Conservation (phyloP, 2,797 vertebrate genomes). For the Malurus splendens region DNA sequence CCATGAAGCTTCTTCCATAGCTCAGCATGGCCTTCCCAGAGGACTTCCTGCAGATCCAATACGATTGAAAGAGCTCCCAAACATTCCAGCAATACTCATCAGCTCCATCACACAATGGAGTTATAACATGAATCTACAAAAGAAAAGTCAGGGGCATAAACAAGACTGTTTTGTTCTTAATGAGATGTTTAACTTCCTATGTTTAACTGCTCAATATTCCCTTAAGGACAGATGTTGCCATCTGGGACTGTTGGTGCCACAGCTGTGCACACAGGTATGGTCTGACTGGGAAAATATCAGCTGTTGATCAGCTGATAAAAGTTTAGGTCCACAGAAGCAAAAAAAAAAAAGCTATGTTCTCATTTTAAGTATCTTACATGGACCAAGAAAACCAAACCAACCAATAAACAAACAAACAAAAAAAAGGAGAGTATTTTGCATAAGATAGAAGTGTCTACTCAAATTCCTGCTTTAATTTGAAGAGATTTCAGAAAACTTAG, state of each 20-base stretch:
- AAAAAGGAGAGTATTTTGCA: background rate
- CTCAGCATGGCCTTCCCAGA: background rate
- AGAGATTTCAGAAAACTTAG: background rate
- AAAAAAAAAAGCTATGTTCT: background rate
- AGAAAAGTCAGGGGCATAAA: background rate
- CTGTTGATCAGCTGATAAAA: background rate
- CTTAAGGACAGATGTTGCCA: background rate
- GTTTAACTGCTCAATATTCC: background rate
- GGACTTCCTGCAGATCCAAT: rapidly evolving
- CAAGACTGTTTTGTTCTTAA: background rate
- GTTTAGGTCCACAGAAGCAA: background rate
- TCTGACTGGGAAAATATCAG: background rate
- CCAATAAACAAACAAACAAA: background rate
- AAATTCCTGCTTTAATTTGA: background rate
- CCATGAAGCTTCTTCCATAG: background rate
- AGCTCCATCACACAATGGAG: background rate
- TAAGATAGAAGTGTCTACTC: background rate
- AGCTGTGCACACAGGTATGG: background rate
- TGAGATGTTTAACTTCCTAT: background rate
- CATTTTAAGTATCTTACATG: background rate
- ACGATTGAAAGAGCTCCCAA: background rate
- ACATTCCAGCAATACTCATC: background rate
- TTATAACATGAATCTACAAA: background rate
- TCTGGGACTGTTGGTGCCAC: background rate
- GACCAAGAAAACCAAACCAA: background rate